phyloP scores from a whole-genome alignment of 2,113 vertebrate genomes.

The Tupaia tana region DNA sequence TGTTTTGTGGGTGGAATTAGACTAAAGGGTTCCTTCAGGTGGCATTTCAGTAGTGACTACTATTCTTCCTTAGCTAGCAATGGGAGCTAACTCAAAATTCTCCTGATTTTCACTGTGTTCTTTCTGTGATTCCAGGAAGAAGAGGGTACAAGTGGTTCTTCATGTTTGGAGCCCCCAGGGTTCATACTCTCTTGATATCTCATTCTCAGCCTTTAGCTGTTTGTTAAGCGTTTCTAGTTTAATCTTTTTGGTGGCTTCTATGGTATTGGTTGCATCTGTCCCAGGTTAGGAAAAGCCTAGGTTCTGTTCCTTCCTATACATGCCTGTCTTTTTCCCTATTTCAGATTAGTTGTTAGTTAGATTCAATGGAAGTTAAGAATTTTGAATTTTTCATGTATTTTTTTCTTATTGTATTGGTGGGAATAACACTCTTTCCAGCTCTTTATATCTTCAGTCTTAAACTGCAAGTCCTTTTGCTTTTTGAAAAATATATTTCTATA shows the following conservation, averaged over 20 bases:
- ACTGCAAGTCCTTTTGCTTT: constrained; percentile 9
- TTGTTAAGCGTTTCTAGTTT: neutral
- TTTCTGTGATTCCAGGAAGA: neutral
- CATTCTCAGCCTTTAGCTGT: neutral
- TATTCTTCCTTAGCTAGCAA: neutral
- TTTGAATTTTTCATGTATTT: neutral
- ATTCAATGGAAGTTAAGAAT: neutral
- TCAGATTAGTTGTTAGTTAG: neutral
- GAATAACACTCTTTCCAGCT: neutral
- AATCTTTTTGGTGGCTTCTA: neutral
- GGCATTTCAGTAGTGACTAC: neutral
- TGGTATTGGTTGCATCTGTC: neutral
- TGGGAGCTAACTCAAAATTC: neutral
- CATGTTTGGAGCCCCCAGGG: neutral
- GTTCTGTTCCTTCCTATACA: neutral
- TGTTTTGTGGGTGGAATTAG: neutral
- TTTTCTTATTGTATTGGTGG: neutral
- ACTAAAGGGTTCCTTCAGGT: neutral
- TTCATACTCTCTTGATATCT: neutral
- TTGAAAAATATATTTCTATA: neutral
- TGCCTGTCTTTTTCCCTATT: neutral
- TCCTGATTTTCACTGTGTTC: neutral
- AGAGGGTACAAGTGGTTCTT: neutral
- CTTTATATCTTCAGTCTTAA: constrained; percentile 19
- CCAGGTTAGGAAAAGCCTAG: neutral